Percentiles rank a stretch among this genome's conserved stretches.
phyloP scores from a whole-genome alignment of 1,140 invertebrate species.

The Stenopsyche tienmushanensis region DNA sequence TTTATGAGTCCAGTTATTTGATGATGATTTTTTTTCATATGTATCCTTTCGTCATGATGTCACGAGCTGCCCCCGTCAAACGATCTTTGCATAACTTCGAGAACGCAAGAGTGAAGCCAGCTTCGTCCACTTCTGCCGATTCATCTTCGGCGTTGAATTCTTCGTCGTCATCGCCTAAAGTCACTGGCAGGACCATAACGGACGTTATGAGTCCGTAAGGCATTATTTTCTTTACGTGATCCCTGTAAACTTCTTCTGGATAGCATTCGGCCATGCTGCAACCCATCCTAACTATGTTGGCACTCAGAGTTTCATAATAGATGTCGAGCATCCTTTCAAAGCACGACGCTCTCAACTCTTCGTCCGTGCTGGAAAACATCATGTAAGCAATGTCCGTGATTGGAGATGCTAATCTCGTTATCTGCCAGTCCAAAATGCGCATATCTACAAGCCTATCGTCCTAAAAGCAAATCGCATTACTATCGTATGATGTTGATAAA shows the following conservation, averaged over 20 bases:
- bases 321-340: constrained; percentile 54
- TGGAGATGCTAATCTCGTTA: constrained; percentile 58
- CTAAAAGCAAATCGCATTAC: constrained; percentile 38
- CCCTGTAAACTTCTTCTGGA: constrained; percentile 48
- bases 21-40: background rate
- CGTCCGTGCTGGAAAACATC: constrained; percentile 57
- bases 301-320: constrained; percentile 57
- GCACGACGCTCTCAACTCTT: constrained; percentile 50
- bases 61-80: background rate
- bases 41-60: background rate
- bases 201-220: constrained; percentile 44
- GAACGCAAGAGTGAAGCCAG: background rate
- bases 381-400: constrained; percentile 61
- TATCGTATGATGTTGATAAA: background rate
- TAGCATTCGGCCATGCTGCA: constrained; percentile 51
- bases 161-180: constrained; percentile 23
- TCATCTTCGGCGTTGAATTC: too few species aligned
- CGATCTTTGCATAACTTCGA: background rate
- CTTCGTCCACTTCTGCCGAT: background rate
- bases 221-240: constrained; percentile 46
- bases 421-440: constrained; percentile 60
- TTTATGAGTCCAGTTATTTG: too few species aligned
- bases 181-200: constrained; percentile 21
- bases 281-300: constrained; percentile 48
- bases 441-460: constrained; percentile 46